Evolutionary conservation across 2,888 invertebrate genomes (phyloP).

Genomic region (Andrena fulva): DNA sequence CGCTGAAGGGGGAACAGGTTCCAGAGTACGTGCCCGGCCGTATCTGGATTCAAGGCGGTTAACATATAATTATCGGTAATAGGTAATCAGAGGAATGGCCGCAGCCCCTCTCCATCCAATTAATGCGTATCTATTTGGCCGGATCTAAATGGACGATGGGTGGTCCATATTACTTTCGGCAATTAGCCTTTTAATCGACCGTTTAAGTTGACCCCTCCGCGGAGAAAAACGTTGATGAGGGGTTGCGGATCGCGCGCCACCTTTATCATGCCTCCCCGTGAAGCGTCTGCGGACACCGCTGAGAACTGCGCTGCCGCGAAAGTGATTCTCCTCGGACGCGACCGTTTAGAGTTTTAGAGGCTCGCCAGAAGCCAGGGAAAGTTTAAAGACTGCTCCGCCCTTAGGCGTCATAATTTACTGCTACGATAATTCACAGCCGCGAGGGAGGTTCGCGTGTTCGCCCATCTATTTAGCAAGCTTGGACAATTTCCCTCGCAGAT

Average conservation of each 20-base stretch:
- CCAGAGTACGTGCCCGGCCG: slow-evolving; percentile 34
- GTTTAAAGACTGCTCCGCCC: too few relatives aligned
- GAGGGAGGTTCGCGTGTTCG: too few relatives aligned
- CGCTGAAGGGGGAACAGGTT: slow-evolving; percentile 68
- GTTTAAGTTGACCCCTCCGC: background rate
- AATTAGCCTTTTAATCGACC: slow-evolving; percentile 59
- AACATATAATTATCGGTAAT: slow-evolving; percentile 73
- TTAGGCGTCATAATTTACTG: too few relatives aligned
- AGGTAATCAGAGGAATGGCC: slow-evolving; percentile 62
- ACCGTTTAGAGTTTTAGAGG: too few relatives aligned
- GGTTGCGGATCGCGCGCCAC: background rate
- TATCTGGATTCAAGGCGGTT: slow-evolving; percentile 40
- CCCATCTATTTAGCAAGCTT: too few relatives aligned
- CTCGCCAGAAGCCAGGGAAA: too few relatives aligned
- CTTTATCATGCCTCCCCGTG: background rate
- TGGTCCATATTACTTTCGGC: slow-evolving; percentile 67
- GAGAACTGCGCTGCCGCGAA: too few relatives aligned
- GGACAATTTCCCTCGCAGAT: too few relatives aligned
- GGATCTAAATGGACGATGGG: slow-evolving; percentile 60
- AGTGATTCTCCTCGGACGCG: too few relatives aligned
- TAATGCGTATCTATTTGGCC: slow-evolving; percentile 67
- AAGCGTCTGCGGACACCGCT: background rate
- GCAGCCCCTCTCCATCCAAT: slow-evolving; percentile 53
- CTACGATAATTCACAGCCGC: too few relatives aligned
- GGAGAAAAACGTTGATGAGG: background rate